Percentiles rank a stretch among this genome's conserved stretches.
phyloP scores from a whole-genome alignment of 2,797 vertebrate species.

The Numenius phaeopus region DNA sequence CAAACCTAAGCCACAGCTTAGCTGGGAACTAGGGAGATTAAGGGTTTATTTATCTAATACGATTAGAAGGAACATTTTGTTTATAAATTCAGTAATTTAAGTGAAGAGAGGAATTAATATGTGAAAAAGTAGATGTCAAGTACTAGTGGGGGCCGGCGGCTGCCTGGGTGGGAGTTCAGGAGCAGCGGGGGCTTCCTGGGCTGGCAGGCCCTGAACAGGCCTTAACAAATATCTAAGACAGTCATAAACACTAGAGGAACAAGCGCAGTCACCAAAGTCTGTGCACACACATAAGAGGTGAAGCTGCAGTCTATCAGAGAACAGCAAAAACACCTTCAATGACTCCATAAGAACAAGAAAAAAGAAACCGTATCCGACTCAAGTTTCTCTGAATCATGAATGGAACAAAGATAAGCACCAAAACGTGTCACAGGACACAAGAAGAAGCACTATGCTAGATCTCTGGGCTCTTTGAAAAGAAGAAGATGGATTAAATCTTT shows the following conservation, averaged over 20 bases:
- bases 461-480: not conserved
- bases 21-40: not conserved
- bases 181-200: fast-evolving
- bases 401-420: not conserved
- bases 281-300: fast-evolving
- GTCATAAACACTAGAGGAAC: not conserved
- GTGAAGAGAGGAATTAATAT: not conserved
- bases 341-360: not conserved
- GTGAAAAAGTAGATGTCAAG: not conserved
- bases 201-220: not conserved
- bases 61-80: not conserved
- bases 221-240: not conserved
- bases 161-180: not conserved
- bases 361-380: not conserved
- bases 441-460: not conserved
- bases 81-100: not conserved
- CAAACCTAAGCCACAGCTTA: not conserved
- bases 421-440: not conserved
- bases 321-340: not conserved
- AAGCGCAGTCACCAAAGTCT: not conserved
- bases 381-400: not conserved
- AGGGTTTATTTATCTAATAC: not conserved
- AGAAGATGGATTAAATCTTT: not conserved
- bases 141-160: fast-evolving
- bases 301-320: not conserved